Conservation (phyloP, 2,113 vertebrate genomes). For the Phalacrocorax carbo region DNA sequence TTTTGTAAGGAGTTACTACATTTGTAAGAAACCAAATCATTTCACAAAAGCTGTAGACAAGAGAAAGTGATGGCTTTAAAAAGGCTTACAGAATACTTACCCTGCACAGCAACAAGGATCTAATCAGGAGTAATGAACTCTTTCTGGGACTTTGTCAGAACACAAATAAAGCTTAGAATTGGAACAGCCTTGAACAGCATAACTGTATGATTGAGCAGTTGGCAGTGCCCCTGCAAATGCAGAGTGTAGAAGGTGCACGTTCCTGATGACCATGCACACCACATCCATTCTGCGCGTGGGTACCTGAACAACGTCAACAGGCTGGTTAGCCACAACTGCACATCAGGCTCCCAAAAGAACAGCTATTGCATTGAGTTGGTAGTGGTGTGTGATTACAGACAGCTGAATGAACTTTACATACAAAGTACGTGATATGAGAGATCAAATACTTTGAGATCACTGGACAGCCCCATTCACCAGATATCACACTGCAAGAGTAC, state of each 20-base stretch:
- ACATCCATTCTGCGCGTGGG: neutral
- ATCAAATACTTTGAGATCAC: neutral
- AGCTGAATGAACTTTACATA: neutral
- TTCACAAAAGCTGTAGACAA: neutral
- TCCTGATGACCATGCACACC: neutral
- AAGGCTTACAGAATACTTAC: neutral
- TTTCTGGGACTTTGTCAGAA: neutral
- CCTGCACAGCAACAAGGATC: neutral
- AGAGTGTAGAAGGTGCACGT: neutral
- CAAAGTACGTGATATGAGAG: neutral
- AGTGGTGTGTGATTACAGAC: too few relatives aligned
- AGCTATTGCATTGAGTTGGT: neutral
- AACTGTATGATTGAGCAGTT: neutral
- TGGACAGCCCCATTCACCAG: neutral
- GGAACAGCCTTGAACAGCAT: neutral
- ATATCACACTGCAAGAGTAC: neutral
- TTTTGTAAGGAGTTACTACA: neutral
- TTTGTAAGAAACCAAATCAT: neutral
- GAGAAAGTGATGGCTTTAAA: neutral
- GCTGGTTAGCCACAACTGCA: neutral
- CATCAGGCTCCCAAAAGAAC: neutral
- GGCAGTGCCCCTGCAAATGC: neutral
- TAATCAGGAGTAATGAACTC: neutral
- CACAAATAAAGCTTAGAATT: neutral
- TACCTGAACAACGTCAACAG: neutral